Evolutionary conservation across 2,888 invertebrate species (phyloP), one percentile per base, ranked within the genome.

Genomic region (Buathra laborator): DNA sequence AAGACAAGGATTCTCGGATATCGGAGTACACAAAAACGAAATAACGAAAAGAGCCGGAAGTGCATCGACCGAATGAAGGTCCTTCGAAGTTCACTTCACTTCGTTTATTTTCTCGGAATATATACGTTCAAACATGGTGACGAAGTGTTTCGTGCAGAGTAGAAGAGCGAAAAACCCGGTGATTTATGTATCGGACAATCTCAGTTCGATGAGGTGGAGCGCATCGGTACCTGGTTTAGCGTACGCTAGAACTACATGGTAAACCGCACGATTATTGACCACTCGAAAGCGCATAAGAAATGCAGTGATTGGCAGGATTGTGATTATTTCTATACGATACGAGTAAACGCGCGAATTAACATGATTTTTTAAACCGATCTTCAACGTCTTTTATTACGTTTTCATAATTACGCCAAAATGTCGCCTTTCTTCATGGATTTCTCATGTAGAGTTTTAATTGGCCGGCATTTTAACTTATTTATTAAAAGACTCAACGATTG

Each of bases 1-100:
- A 43, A 24, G 12, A 72, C 16, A 56, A 43, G 37, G 14, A 48
- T 44, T 77, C 19, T 24, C 9, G 29, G 32, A 29, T 14, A 46
- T 64, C 9, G 19, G n/a, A 72, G 44, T 72, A 46, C 51, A 67
- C 16, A 12, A 44, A 24, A 10, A 19, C 3, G 24, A n/a, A 37
- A n/a, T 37, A 56, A 56, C 32, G 43, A 32, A 12, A 53, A 24
- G 43, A n/a, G 5, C 14, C 19, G 59, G 44, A 37, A 62, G 66
- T 71, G 56, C 48, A 71, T 66, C 51, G 75, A 62, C 16, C 75
- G 67, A 79, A 71, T 70, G 48, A 79, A 82, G 74, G 37, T 51
- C 19, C 56, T 56, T 64, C 32, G 51, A 59, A 62, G 51, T 79
- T 64, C 16, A 74, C 62, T 70, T 75, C 79, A 16, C 51, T 53